Percentiles rank a stretch among this genome's conserved stretches.
These are phyloP conservation scores for Lytechinus variegatus DNA, from an alignment of 35 echinoderm and acorn worm genomes.

Conservation along the genomic window DNA sequence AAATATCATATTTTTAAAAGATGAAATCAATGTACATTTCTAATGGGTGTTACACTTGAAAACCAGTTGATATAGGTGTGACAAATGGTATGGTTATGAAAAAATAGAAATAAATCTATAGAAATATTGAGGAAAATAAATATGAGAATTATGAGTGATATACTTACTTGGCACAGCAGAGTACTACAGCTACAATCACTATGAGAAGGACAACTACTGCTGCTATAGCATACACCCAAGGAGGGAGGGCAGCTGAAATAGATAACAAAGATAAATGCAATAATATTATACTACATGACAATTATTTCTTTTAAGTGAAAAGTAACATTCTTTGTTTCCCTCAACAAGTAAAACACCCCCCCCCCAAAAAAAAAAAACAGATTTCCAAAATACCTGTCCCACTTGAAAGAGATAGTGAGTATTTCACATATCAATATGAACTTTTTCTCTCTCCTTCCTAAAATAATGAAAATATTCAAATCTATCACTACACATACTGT, in stretches of 20 bases:
- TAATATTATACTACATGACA: background rate
- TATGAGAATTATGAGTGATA: background rate
- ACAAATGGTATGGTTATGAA: no score
- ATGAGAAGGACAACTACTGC: conserved; percentile 54
- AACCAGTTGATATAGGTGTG: no score
- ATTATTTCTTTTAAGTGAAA: background rate
- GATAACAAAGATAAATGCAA: background rate
- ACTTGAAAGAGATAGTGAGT: background rate
- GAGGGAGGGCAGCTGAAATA: conserved; percentile 48
- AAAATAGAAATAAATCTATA: no score
- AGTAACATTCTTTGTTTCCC: background rate
- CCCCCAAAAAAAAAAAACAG: background rate
- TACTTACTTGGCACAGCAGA: conserved; percentile 65
- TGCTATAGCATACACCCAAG: conserved; percentile 60
- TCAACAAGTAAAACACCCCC: background rate
- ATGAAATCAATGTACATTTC: no score
- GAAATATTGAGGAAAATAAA: no score
- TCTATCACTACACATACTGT: background rate
- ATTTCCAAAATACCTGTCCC: background rate
- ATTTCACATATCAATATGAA: background rate
- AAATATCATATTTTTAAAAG: no score
- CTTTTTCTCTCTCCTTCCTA: background rate
- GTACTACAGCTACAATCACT: conserved; percentile 47
- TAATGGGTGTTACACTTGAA: no score
- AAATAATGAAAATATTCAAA: background rate